A percentile compares a stretch with the other conserved stretches of the same genome.
phyloP scores from a whole-genome alignment of 2,113 vertebrate species.

The Aptenodytes forsteri region DNA sequence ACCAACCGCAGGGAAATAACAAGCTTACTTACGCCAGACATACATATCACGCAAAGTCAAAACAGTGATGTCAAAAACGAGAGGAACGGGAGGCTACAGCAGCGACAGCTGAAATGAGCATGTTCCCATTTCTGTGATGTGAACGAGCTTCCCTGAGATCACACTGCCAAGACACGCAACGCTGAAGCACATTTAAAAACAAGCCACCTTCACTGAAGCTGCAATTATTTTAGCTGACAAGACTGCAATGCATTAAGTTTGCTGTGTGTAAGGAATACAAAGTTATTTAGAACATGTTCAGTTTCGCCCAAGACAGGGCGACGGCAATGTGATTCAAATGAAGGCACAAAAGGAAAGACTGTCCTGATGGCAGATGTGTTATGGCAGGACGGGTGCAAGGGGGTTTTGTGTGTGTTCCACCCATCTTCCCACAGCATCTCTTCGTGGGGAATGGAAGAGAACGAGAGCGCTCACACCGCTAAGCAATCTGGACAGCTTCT shows the following conservation, averaged over 20 bases:
- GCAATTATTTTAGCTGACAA: neutral
- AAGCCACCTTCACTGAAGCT: neutral
- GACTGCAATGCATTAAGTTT: neutral
- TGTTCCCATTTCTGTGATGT: neutral
- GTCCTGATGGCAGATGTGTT: accelerated
- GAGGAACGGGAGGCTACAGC: neutral
- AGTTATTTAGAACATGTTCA: neutral
- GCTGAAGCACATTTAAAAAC: neutral
- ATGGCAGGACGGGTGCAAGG: neutral
- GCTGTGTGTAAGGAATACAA: neutral
- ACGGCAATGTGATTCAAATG: accelerated
- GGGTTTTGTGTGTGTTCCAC: neutral
- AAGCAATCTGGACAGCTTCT: neutral
- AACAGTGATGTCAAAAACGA: neutral
- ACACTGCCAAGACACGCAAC: neutral
- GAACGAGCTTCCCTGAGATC: neutral
- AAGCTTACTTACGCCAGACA: neutral
- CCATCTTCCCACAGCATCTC: neutral
- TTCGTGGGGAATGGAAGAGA: accelerated
- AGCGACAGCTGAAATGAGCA: neutral
- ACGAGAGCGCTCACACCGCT: neutral
- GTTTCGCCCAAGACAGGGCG: neutral
- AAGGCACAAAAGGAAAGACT: neutral
- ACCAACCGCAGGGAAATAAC: neutral
- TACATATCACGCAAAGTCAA: neutral